Evolutionary conservation across 2,888 invertebrate genomes (phyloP), one percentile per base, ranked within the genome.

Genomic region (Rhopalosiphum nymphaeae): DNA sequence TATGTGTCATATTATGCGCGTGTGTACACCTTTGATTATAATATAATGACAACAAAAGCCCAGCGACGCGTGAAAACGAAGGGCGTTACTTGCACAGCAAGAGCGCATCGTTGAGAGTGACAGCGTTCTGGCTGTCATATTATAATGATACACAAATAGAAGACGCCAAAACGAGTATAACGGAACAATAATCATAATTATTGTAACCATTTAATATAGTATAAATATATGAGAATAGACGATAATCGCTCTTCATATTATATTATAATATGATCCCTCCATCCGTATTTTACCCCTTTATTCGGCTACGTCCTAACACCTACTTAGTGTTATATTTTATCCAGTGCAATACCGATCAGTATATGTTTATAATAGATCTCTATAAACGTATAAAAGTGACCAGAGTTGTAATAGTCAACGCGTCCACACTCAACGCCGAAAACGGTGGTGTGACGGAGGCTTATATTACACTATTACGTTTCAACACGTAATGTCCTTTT

Each of bases 31-130:
- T 61, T 67, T 67, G 67, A 67, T 46, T 67, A 36, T n/a, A 25
- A 67, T 67, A 36, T 36, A 78, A 78, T 42, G 21, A 78, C 21
- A 67, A 61, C 57, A 44, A n/a, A 90, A 90, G 67, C 4, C 7
- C 46, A 25, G 3, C 67, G 90, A 61, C n/a, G 90, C 90, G 67
- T 67, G 67, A 46, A 90, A 90, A 90, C 46, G 90, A 46, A 46
- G 89, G 89, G 89, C 89, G 46, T 90, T 46, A 1, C 29, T 61
- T 25, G 10, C 21, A n/a, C 44, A 46, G 44, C 25, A 16, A 67
- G 44, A 44, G 89, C 89, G 44, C 44, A 29, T 44, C 85, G 44
- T 1, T 3, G 44, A 85, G 26, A 26, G 44, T 85, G 86, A 86
- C 46, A 49, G 46, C n/a, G 46, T 36, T 44, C 26, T 36, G 36